phyloP scores from a whole-genome alignment of 2,888 invertebrate species.

The Rhagonycha lutea region DNA sequence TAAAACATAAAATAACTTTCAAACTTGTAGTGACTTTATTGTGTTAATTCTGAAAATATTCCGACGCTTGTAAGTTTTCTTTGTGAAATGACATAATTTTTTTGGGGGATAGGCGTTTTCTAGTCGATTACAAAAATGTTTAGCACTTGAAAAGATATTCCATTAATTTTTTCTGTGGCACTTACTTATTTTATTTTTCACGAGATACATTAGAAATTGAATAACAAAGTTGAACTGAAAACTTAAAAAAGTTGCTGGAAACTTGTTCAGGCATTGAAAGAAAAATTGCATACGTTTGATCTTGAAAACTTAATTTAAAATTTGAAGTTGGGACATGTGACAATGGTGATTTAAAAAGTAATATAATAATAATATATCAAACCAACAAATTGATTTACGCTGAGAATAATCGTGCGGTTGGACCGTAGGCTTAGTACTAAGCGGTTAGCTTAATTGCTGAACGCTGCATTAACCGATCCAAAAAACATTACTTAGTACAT shows the following conservation, averaged over 20 bases:
- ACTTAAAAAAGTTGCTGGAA: too few species aligned
- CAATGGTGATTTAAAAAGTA: too few species aligned
- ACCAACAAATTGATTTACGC: background rate
- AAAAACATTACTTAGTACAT: background rate
- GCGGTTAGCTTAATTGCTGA: background rate
- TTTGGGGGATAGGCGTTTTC: background rate
- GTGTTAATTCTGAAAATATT: background rate
- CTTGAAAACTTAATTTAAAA: too few species aligned
- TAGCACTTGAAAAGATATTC: background rate
- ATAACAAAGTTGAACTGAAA: background rate
- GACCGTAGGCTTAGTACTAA: background rate
- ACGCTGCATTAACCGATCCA: background rate
- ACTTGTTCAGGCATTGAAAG: too few species aligned
- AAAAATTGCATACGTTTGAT: too few species aligned
- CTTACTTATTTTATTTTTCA: background rate
- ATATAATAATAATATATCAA: too few species aligned
- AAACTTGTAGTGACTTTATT: background rate
- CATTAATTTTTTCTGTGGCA: background rate
- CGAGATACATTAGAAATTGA: background rate
- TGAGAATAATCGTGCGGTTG: background rate
- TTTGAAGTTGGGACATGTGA: too few species aligned
- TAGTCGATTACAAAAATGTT: background rate
- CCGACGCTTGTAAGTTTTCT: background rate
- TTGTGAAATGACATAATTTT: background rate
- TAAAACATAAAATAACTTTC: background rate